Conservation (phyloP, 2,888 invertebrate species). For the Stenchaetothrips biformis region DNA sequence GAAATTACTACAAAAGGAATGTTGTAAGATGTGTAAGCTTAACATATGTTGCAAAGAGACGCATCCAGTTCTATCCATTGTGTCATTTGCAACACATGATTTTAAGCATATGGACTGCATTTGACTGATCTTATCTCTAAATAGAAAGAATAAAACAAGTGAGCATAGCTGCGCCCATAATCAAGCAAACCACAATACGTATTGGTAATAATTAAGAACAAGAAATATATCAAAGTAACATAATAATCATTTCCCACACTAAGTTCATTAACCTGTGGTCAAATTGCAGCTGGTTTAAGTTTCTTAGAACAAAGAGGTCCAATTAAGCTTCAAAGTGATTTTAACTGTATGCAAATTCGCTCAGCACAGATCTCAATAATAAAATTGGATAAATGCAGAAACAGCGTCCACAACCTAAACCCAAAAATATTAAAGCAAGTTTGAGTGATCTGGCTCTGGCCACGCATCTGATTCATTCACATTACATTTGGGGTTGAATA, state of each 20-base stretch:
- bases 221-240: slow-evolving; percentile 37
- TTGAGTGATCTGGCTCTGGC: slow-evolving; percentile 22
- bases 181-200: slow-evolving; percentile 37
- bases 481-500: neutral
- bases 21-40: neutral
- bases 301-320: slow-evolving; percentile 11
- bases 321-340: slow-evolving; percentile 12
- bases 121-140: slow-evolving; percentile 23
- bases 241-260: slow-evolving; percentile 19
- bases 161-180: slow-evolving; percentile 32
- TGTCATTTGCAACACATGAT: neutral
- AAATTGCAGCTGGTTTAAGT: slow-evolving; percentile 20
- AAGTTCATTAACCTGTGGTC: slow-evolving; percentile 21
- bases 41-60: neutral
- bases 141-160: slow-evolving; percentile 25
- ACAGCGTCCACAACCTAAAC: slow-evolving; percentile 2
- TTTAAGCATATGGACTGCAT: slow-evolving; percentile 1
- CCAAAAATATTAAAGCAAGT: neutral
- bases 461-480: neutral
- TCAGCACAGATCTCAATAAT: slow-evolving; percentile 16
- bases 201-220: slow-evolving; percentile 34
- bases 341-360: neutral
- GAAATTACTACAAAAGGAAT: neutral
- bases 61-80: neutral
- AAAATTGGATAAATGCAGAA: neutral